Evolutionary conservation across 2,797 vertebrate genomes (phyloP).

Genomic region (Paratrypauchen microcephalus): DNA sequence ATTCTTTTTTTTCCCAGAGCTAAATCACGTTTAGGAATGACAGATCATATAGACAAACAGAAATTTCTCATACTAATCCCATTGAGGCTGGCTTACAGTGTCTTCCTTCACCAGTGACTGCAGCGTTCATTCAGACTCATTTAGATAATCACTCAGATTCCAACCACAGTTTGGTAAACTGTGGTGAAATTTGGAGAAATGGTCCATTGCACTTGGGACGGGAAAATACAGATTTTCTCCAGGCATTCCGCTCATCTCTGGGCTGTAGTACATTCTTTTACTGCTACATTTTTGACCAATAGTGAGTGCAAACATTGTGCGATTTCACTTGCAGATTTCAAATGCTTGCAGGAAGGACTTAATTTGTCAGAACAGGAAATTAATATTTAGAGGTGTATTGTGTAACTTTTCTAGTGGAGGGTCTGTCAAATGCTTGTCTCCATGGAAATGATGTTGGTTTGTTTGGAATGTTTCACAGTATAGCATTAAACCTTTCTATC

Average conservation of each 20-base stretch:
- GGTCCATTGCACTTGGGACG: slow-evolving; percentile 66
- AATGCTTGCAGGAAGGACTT: too few species aligned
- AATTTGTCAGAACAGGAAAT: too few species aligned
- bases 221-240: slow-evolving; percentile 58
- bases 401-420: too few species aligned
- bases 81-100: slow-evolving; percentile 12
- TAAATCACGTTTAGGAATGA: not conserved
- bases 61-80: slow-evolving; percentile 10
- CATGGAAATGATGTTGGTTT: too few species aligned
- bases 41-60: not conserved
- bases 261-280: slow-evolving; percentile 8
- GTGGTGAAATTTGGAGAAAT: slow-evolving; percentile 53
- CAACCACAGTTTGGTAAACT: slow-evolving; percentile 69
- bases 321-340: not conserved
- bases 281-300: not conserved
- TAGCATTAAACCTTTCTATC: too few species aligned
- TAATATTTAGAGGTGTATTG: too few species aligned
- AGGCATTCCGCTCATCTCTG: slow-evolving; percentile 61
- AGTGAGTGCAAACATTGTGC: not conserved
- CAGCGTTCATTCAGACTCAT: slow-evolving; percentile 40
- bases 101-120: slow-evolving; percentile 34
- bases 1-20: too few species aligned
- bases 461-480: too few species aligned
- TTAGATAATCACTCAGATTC: slow-evolving; percentile 60
- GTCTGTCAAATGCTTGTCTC: too few species aligned